Conservation (phyloP, 2,888 invertebrate species). For the Caenorhabditis sp. region DNA sequence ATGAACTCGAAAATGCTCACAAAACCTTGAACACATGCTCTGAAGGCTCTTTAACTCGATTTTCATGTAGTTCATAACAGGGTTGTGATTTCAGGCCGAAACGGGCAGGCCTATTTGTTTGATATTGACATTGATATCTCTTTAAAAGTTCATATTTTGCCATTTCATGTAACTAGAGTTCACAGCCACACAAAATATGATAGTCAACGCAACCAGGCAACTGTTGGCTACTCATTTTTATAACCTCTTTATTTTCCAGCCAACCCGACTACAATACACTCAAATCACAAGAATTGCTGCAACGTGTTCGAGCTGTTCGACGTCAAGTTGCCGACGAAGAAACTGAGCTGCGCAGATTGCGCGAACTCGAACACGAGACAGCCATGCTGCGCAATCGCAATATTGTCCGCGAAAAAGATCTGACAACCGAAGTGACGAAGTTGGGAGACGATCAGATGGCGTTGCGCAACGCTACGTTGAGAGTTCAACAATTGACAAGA, state of each 20-base stretch:
- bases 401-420: slow-evolving; percentile 28
- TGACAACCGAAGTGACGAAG: slow-evolving; percentile 34
- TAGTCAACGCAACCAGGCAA: neutral
- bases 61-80: too few species aligned
- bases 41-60: too few species aligned
- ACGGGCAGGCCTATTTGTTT: too few species aligned
- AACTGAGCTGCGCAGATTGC: slow-evolving; percentile 51
- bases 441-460: slow-evolving; percentile 44
- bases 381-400: slow-evolving; percentile 39
- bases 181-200: too few species aligned
- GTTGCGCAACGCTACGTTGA: slow-evolving; percentile 86
- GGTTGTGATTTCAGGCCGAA: too few species aligned
- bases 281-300: slow-evolving; percentile 21
- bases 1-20: too few species aligned
- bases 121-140: too few species aligned
- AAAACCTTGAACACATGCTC: too few species aligned
- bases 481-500: slow-evolving; percentile 89
- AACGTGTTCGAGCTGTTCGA: slow-evolving; percentile 42
- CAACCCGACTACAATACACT: neutral
- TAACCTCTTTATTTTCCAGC: slow-evolving; percentile 4
- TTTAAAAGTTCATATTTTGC: too few species aligned
- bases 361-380: slow-evolving; percentile 52
- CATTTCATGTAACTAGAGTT: too few species aligned
- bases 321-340: slow-evolving; percentile 64
- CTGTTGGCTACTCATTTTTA: neutral